Conservation (phyloP, 2,888 invertebrate genomes). For the Drosophila kokeensis region DNA sequence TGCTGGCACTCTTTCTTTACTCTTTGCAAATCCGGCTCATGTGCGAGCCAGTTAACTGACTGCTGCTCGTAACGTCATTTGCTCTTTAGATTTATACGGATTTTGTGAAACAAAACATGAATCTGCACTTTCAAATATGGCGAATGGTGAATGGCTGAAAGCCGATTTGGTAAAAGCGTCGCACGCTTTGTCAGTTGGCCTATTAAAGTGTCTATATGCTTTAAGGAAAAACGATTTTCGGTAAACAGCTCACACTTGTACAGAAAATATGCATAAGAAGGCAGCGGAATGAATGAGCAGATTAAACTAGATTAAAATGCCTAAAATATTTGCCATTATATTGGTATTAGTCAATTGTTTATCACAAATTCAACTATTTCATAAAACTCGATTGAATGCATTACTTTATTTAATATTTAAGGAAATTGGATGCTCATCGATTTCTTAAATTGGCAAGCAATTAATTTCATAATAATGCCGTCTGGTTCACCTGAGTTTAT, state of each 20-base stretch:
- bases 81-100: constrained; percentile 81
- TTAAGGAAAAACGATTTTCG: constrained; percentile 43
- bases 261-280: not conserved
- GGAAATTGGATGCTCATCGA: not conserved
- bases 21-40: constrained; percentile 47
- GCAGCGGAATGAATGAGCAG: not conserved
- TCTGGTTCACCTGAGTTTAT: constrained; percentile 3
- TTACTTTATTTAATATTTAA: not conserved
- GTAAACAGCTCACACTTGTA: constrained; percentile 10
- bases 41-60: constrained; percentile 50
- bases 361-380: not conserved
- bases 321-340: not conserved
- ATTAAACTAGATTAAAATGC: not conserved
- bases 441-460: not conserved
- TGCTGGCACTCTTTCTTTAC: not conserved
- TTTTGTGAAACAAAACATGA: constrained; percentile 82
- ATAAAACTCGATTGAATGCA: not conserved
- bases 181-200: constrained; percentile 19
- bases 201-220: constrained; percentile 36
- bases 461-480: not conserved
- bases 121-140: constrained; percentile 82
- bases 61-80: constrained; percentile 62
- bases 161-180: constrained; percentile 71
- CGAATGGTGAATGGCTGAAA: constrained; percentile 54
- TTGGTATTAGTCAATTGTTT: not conserved